Base-by-base conservation (phyloP, 2,113 vertebrate species). In the Macheiramphus alcinus region DNA sequence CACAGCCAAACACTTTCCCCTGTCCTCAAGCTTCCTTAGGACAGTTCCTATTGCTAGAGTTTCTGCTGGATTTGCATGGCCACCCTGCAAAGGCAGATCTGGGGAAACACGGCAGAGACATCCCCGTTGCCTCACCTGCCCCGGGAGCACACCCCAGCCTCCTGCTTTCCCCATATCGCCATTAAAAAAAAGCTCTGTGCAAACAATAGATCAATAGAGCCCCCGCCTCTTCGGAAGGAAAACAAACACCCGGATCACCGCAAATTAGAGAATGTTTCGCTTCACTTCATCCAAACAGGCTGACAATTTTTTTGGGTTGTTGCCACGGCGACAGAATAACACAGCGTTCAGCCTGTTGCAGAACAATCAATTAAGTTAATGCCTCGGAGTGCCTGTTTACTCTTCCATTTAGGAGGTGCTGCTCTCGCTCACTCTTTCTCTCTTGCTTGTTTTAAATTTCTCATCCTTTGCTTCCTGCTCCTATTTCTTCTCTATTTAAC, bases 301-400 rank as follows among this genome's bases (percentile, higher is more conserved):
- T 98, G 98, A 99, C 98, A 98, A 98, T 98, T 98, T 97, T 97
- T 98, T 98, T 98, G 96, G 97, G 96, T 98, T 94, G 98, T 99
- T 99, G 98, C 98, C 98, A 98, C 94, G 98, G 98, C 95, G 99
- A 99, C 98, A 96, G 96, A 97, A 98, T 98, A 98, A 99, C 98
- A 98, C 97, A 98, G 97, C 98, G 98, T 97, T 98, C 98, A 98
- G 98, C 98, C 98, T 98, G 98, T 98, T 99, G 98, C 98, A 98
- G 96, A 98, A 98, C 98, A 98, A 99, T 99, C 98, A 99, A 99
- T 99, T 98, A 99, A 98, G 98, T 98, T 98, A 98, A 98, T 96
- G 97, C 95, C 88, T 98, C 98, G 65, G 94, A 94, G 96, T 89
- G 94, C 97, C 97, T 98, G 97, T 98, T 98, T 98, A 98, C 98